phyloP scores from a whole-genome alignment of 2,888 invertebrate genomes.

The Antheraea assamensis region DNA sequence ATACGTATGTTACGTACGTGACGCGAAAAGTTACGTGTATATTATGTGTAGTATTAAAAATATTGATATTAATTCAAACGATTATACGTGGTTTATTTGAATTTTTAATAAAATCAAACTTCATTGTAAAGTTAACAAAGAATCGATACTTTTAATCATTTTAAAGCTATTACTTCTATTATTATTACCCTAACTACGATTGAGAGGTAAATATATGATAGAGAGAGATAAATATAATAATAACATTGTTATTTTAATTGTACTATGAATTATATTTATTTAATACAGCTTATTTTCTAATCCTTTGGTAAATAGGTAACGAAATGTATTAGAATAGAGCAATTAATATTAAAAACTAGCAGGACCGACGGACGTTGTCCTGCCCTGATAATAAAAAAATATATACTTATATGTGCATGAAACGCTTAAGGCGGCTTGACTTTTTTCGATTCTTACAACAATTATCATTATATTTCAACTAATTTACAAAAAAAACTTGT shows the following conservation, averaged over 20 bases:
- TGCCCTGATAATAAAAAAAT: too few relatives aligned
- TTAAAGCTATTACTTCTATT: neutral
- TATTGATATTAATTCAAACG: neutral
- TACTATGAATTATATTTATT: neutral
- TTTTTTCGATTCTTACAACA: too few relatives aligned
- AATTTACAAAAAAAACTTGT: too few relatives aligned
- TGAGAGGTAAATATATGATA: too few relatives aligned
- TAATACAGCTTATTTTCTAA: too few relatives aligned
- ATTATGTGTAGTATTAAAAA: neutral
- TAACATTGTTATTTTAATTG: too few relatives aligned
- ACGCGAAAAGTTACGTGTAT: neutral
- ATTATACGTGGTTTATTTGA: constrained; percentile 2
- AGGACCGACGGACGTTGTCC: too few relatives aligned
- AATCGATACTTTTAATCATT: neutral
- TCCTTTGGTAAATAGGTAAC: neutral
- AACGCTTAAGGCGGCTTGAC: too few relatives aligned
- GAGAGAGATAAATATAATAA: neutral
- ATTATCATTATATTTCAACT: too few relatives aligned
- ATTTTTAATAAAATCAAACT: neutral
- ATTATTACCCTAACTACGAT: neutral
- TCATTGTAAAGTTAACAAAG: neutral
- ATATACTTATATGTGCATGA: too few relatives aligned
- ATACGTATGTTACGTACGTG: constrained; percentile 13
- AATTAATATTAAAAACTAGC: neutral
- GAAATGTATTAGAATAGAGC: neutral